Conservation (phyloP, 2,888 invertebrate species). For the Drosophila eohydei region DNA sequence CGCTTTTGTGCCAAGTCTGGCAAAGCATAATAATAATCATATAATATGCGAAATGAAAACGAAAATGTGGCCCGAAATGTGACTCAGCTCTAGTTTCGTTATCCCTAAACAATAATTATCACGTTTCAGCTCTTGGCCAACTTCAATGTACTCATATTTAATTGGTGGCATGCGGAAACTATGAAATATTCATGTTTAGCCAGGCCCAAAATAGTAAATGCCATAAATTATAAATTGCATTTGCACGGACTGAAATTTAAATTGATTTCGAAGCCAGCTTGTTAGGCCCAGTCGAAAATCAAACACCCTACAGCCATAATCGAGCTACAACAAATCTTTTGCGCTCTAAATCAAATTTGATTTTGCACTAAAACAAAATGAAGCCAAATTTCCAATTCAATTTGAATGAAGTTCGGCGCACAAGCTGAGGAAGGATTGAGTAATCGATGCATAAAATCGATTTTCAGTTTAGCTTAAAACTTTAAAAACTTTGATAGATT, state of each 20-base stretch:
- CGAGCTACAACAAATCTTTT: not conserved
- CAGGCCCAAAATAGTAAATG: constrained; percentile 5
- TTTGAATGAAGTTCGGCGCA: not conserved
- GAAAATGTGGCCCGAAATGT: not conserved
- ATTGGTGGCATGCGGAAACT: constrained; percentile 9
- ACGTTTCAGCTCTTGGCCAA: not conserved
- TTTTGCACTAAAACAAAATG: not conserved
- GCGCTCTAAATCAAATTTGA: not conserved
- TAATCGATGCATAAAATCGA: too few species aligned
- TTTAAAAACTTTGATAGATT: too few species aligned
- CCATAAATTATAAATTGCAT: constrained; percentile 7
- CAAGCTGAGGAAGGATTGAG: not conserved
- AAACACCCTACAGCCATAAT: not conserved
- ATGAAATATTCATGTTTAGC: constrained; percentile 9
- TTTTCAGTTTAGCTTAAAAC: too few species aligned
- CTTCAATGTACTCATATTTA: not conserved
- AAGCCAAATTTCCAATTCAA: not conserved
- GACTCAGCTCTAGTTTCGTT: constrained; percentile 6
- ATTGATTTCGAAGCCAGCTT: not conserved
- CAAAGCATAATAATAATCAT: constrained; percentile 17
- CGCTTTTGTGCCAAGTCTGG: constrained; percentile 14
- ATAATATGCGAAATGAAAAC: constrained; percentile 27
- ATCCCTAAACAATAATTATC: constrained; percentile 4
- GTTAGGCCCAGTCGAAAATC: not conserved
- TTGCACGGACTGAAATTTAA: constrained; percentile 3